phyloP scores from a whole-genome alignment of 2,888 invertebrate species.

The Oscheius onirici region DNA sequence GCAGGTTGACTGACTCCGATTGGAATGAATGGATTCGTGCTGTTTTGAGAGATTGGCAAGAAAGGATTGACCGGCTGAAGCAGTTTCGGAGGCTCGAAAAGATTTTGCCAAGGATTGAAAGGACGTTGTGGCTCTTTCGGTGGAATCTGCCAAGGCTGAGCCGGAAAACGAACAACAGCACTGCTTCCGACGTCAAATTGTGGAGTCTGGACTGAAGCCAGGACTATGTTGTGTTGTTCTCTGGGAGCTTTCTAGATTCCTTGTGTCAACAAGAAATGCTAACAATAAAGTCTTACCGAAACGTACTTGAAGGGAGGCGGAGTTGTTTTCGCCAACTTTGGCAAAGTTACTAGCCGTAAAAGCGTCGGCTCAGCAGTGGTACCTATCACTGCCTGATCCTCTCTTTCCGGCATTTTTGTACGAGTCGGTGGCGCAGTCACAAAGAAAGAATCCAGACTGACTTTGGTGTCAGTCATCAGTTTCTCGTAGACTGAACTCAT shows the following conservation, averaged over 20 bases:
- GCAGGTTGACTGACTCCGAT: slow-evolving; percentile 31
- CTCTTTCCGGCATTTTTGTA: slow-evolving; percentile 40
- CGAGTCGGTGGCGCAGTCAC: slow-evolving; percentile 53
- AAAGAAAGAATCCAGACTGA: slow-evolving; percentile 54
- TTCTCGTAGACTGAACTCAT: slow-evolving; percentile 41
- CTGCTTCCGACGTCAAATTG: slow-evolving; percentile 8
- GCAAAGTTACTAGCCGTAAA: slow-evolving; percentile 41
- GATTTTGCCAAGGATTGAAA: slow-evolving; percentile 12
- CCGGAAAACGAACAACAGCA: slow-evolving; percentile 58
- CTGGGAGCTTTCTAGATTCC: not conserved
- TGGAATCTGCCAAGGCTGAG: slow-evolving; percentile 65
- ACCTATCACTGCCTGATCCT: not conserved
- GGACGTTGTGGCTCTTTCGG: slow-evolving; percentile 33
- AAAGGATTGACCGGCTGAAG: slow-evolving; percentile 12
- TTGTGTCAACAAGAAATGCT: not conserved
- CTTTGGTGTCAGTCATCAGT: slow-evolving; percentile 41
- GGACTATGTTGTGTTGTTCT: not conserved
- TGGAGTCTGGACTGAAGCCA: not conserved
- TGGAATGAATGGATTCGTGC: slow-evolving; percentile 29
- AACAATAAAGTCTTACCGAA: slow-evolving; percentile 27
- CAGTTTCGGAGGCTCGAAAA: slow-evolving; percentile 23
- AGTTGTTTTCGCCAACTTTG: slow-evolving; percentile 36
- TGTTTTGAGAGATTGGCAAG: not conserved
- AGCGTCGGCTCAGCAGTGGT: slow-evolving; percentile 3
- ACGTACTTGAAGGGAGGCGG: slow-evolving; percentile 49